Conservation (phyloP, 2,113 vertebrate species). For the Callospermophilus lateralis region DNA sequence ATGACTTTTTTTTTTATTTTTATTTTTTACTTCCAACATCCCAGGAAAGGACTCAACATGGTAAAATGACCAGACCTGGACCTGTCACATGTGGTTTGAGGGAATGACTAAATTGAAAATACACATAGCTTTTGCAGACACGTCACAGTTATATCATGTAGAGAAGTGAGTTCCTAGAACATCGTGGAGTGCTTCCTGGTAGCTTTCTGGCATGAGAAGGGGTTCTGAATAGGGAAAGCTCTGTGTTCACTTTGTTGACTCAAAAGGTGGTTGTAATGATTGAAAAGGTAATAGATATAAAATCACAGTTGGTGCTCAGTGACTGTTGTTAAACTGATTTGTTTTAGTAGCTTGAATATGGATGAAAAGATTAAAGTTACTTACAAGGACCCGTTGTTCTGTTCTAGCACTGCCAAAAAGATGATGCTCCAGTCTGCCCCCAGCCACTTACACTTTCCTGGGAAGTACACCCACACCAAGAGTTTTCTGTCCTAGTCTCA, state of each 20-base stretch:
- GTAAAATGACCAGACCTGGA: background rate
- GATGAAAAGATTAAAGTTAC: background rate
- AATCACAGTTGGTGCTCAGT: background rate
- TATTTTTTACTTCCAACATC: background rate
- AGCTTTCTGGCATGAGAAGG: background rate
- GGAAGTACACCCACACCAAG: background rate
- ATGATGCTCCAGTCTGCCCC: background rate
- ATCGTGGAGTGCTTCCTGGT: background rate
- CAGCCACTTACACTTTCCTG: background rate
- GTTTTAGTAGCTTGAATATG: background rate
- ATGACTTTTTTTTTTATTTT: background rate
- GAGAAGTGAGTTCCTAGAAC: background rate
- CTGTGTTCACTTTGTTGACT: background rate
- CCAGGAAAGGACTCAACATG: background rate
- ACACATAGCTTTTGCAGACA: background rate
- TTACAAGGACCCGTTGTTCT: background rate
- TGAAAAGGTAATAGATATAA: background rate
- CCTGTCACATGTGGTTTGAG: background rate
- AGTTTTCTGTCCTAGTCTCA: background rate
- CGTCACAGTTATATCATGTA: background rate
- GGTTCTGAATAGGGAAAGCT: background rate
- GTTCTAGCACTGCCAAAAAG: background rate
- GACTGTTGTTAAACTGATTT: background rate
- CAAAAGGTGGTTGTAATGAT: background rate
- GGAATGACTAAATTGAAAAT: background rate